phyloP scores from a whole-genome alignment of 2,888 invertebrate species.

The Ophion obscuratus region DNA sequence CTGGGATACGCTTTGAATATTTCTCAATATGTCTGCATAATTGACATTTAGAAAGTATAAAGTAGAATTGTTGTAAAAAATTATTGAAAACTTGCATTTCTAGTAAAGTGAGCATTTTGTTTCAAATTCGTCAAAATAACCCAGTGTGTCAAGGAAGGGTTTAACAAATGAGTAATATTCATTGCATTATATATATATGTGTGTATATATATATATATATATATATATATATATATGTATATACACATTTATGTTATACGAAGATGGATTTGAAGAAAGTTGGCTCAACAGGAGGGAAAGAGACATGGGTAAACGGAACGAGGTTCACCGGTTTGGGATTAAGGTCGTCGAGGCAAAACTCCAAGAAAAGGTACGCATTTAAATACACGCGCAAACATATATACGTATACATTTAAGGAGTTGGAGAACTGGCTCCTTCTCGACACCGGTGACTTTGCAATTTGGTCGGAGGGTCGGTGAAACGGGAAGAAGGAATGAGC shows the following conservation, averaged over 20 bases:
- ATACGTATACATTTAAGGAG: not conserved
- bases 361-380: slow-evolving; percentile 2
- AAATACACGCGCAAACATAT: not conserved
- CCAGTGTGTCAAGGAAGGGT: no score
- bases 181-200: not conserved
- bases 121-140: no score
- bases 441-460: slow-evolving; percentile 42
- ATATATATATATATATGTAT: not conserved
- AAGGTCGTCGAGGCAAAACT: slow-evolving; percentile 56
- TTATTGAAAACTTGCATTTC: no score
- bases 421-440: slow-evolving; percentile 20
- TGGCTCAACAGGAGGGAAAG: slow-evolving; percentile 16
- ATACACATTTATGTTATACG: not conserved
- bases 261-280: slow-evolving; percentile 34
- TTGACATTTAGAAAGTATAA: no score
- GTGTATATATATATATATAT: not conserved
- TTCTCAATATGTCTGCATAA: no score
- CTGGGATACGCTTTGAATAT: no score
- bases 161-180: no score
- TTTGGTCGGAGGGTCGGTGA: slow-evolving; percentile 33
- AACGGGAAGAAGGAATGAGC: slow-evolving; percentile 39
- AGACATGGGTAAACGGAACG: slow-evolving; percentile 62
- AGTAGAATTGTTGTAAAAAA: no score
- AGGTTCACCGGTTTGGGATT: slow-evolving; percentile 66
- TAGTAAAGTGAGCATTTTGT: no score